Evolutionary conservation across 1,140 invertebrate genomes (phyloP).

Genomic region (Drosophila ananassae): DNA sequence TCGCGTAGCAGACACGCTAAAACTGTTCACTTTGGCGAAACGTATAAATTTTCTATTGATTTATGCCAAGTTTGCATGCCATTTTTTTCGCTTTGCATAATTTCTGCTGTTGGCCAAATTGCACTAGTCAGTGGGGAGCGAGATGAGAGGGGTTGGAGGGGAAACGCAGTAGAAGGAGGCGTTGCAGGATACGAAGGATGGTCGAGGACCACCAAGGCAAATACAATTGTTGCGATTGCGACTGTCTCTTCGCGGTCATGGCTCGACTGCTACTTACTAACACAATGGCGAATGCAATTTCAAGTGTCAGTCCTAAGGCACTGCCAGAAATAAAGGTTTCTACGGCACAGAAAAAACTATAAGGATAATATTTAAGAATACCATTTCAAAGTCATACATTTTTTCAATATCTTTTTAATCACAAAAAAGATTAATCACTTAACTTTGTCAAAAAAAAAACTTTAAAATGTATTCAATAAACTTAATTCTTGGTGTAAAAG

Average conservation of each 20-base stretch:
- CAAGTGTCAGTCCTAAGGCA: slow-evolving; percentile 20
- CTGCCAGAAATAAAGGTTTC: slow-evolving; percentile 2
- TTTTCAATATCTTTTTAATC: too few species aligned
- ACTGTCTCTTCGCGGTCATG: slow-evolving; percentile 70
- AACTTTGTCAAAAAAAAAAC: too few species aligned
- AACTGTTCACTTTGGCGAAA: slow-evolving; percentile 75
- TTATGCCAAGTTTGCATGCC: slow-evolving; percentile 82
- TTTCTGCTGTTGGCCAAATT: slow-evolving; percentile 78
- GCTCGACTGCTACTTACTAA: slow-evolving; percentile 56
- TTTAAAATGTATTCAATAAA: too few species aligned
- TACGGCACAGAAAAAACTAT: neutral
- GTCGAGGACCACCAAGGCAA: slow-evolving; percentile 46
- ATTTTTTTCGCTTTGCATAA: slow-evolving; percentile 82
- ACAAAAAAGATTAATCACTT: too few species aligned
- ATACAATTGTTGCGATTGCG: slow-evolving; percentile 71
- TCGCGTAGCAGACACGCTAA: slow-evolving; percentile 55
- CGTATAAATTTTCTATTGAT: slow-evolving; percentile 83
- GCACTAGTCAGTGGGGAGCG: slow-evolving; percentile 27
- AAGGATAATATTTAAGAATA: neutral
- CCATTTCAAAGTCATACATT: too few species aligned
- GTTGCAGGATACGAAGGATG: slow-evolving; percentile 8
- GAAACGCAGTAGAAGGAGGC: neutral
- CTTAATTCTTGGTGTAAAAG: slow-evolving; percentile 5
- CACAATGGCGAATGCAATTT: slow-evolving; percentile 55
- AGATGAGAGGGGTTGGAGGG: neutral